A percentile compares a stretch with the other conserved stretches of the same genome.
These are phyloP conservation scores for Sibirionetta formosa DNA, from an alignment of 2,797 vertebrate species.

Conservation along the genomic window DNA sequence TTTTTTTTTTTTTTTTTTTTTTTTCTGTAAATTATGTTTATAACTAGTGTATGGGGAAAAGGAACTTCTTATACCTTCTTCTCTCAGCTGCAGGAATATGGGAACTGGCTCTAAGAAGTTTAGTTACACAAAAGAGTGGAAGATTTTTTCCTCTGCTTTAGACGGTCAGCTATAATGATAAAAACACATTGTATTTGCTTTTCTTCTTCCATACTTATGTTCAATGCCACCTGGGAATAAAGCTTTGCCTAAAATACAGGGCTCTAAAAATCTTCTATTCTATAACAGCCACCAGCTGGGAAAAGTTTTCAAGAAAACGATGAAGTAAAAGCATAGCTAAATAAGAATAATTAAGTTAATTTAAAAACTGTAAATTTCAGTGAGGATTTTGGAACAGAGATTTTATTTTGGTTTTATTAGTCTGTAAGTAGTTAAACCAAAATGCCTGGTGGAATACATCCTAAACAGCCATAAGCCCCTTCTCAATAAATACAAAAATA, in stretches of 20 bases:
- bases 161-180: background rate
- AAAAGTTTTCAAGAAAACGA: background rate
- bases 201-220: background rate
- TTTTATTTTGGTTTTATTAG: constrained; percentile 33
- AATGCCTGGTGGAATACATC: constrained; percentile 69
- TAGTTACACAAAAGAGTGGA: background rate
- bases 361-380: constrained; percentile 12
- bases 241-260: background rate
- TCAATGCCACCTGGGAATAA: background rate
- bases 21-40: background rate
- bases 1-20: background rate
- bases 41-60: background rate
- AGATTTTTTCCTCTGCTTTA: background rate
- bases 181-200: background rate
- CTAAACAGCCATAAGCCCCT: constrained; percentile 77
- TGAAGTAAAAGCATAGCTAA: background rate
- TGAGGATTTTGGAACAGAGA: background rate
- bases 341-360: background rate
- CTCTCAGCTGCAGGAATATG: background rate
- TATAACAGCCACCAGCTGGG: background rate
- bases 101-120: background rate
- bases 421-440: constrained; percentile 40
- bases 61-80: background rate
- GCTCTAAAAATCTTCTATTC: background rate
- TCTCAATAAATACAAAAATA: constrained; percentile 84